Evolutionary conservation across 2,888 invertebrate genomes (phyloP).

Genomic region (Ophonus ardosiacus): DNA sequence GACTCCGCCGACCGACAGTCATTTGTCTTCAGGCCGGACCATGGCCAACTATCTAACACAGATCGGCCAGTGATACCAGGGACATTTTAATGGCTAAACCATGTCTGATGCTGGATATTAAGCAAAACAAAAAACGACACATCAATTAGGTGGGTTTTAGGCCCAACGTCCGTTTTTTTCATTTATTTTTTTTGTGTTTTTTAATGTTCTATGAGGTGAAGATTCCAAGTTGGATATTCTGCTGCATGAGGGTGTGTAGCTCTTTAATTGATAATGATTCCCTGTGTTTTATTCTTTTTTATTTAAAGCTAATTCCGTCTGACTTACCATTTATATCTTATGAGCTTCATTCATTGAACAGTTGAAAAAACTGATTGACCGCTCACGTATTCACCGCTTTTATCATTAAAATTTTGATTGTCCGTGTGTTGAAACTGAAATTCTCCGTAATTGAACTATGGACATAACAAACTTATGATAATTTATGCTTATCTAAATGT

Average conservation of each 20-base stretch:
- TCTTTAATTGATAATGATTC: constrained; percentile 49
- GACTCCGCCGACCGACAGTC: constrained; percentile 66
- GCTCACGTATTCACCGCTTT: background rate
- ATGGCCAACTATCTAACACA: constrained; percentile 80
- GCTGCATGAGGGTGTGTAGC: constrained; percentile 48
- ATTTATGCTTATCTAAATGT: constrained; percentile 48
- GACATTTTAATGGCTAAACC: constrained; percentile 85
- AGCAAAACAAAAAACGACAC: constrained; percentile 84
- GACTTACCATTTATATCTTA: constrained; percentile 44
- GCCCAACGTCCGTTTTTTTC: constrained; percentile 68
- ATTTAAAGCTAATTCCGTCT: constrained; percentile 29
- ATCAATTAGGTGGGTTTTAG: constrained; percentile 81
- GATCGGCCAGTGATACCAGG: constrained; percentile 80
- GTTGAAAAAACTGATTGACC: background rate
- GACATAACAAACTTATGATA: constrained; percentile 3
- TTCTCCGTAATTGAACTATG: constrained; percentile 32
- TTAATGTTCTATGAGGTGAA: constrained; percentile 35
- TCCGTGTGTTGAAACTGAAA: constrained; percentile 2
- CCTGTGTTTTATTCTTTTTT: constrained; percentile 24
- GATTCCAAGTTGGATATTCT: constrained; percentile 43
- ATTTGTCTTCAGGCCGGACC: constrained; percentile 77
- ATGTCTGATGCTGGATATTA: constrained; percentile 80
- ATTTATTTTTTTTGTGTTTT: constrained; percentile 12
- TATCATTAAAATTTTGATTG: constrained; percentile 14
- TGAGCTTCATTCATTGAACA: constrained; percentile 12